phyloP scores from a whole-genome alignment of 2,888 invertebrate genomes.

The Plebejus argus region DNA sequence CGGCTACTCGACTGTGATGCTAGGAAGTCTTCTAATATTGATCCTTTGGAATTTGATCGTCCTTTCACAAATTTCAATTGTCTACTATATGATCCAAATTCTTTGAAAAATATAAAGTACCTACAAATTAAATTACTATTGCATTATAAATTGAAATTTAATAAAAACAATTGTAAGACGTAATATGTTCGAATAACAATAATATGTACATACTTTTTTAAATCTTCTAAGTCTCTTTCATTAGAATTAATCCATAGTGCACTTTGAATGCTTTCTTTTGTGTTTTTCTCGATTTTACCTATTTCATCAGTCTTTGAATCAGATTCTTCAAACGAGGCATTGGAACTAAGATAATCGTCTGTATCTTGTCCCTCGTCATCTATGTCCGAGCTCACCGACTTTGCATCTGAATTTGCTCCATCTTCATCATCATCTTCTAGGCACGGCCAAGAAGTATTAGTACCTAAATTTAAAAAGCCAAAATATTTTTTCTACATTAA shows the following conservation, averaged over 20 bases:
- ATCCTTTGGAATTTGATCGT: constrained; percentile 73
- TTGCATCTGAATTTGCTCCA: constrained; percentile 69
- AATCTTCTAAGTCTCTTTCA: constrained; percentile 79
- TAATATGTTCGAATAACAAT: constrained; percentile 12
- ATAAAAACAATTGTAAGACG: neutral
- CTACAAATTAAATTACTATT: constrained; percentile 57
- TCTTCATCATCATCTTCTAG: constrained; percentile 76
- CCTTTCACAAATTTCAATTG: constrained; percentile 71
- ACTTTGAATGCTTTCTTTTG: constrained; percentile 66
- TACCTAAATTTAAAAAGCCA: constrained; percentile 51
- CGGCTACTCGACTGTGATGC: constrained; percentile 51
- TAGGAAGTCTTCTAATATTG: constrained; percentile 69
- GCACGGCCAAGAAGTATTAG: constrained; percentile 70
- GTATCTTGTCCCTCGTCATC: constrained; percentile 65
- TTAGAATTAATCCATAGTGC: constrained; percentile 70
- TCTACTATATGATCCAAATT: constrained; percentile 75
- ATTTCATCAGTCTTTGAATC: constrained; percentile 60
- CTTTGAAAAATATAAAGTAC: constrained; percentile 79
- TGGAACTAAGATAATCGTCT: constrained; percentile 65
- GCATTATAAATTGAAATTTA: neutral
- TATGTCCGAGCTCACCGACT: constrained; percentile 67
- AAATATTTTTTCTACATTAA: neutral
- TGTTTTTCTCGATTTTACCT: constrained; percentile 54
- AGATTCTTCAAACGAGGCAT: constrained; percentile 63
- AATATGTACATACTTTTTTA: constrained; percentile 74